Base-by-base conservation (phyloP, 2,797 vertebrate species). In the Enteromius unitaeniatus region DNA sequence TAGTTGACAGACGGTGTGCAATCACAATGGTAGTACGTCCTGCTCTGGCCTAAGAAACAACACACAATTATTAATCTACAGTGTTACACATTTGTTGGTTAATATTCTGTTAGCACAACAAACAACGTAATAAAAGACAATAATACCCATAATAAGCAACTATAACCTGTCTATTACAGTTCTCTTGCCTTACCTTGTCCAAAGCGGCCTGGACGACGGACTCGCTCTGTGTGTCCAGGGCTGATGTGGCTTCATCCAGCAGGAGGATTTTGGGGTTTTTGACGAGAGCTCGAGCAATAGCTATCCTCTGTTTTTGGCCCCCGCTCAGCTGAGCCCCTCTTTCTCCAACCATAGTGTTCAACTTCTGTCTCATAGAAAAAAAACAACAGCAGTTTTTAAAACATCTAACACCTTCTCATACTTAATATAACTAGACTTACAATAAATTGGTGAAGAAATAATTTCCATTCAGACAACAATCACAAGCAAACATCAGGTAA, bases 231-330 rank as follows among this genome's bases (percentile, higher is more conserved):
- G 93, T 94, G 83, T 95, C 94, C 85, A 95, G 86, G 6, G 94
- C 93, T 0, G 94, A 95, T 0, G 94, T 95, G 74, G 95, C 94
- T 89, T 94, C 94, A 88, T 95, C 93, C 88, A 95, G 90, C 78
- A 95, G 91, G 65, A 95, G 93, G 84, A 95, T 94, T 85, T 92
- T 94, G 23, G 94, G 94, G 83, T 94, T 94, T 87, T 94, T 93
- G 78, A 93, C 93, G 2, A 93, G 87, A 28, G 94, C 95, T 81
- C 92, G 89, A 72, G 95, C 95, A 84, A 96, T 96, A 0, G 94
- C 94, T 8, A 96, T 95, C 87, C 94, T 92, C 55, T 96, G 95
- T 87, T 96, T 95, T 87, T 96, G 95, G 15, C 95, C 95, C 76
- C 95, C 95, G 37, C 95, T 96, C 76, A 96, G 92, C 47, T 95